These are phyloP conservation scores for Thyatira batis DNA, from an alignment of 2,888 invertebrate genomes.

Conservation along the genomic window DNA sequence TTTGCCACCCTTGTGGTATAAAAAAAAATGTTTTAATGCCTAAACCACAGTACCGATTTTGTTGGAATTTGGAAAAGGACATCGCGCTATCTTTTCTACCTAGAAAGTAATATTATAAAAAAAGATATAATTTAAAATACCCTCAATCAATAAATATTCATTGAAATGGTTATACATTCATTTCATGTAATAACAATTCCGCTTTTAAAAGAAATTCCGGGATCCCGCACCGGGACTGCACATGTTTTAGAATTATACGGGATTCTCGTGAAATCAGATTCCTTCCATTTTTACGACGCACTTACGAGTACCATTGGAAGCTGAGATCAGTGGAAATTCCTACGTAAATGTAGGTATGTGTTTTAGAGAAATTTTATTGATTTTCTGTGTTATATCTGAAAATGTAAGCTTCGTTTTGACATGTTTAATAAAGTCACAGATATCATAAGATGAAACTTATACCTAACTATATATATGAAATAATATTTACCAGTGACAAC, in stretches of 20 bases:
- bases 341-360: conserved; percentile 1
- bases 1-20: no score
- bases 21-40: no score
- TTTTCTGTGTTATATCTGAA: no score
- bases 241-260: conserved; percentile 5
- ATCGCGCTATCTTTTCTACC: no score
- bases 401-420: no score
- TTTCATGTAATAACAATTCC: background rate
- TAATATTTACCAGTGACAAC: no score
- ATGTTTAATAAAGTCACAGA: no score
- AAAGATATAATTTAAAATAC: background rate
- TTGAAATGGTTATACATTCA: background rate
- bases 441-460: no score
- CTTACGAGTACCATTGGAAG: background rate
- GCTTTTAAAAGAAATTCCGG: conserved; percentile 5
- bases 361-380: background rate
- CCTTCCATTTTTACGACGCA: conserved; percentile 4
- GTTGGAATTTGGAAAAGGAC: no score
- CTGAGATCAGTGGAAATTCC: background rate
- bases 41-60: no score
- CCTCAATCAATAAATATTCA: background rate
- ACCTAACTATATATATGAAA: no score
- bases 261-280: conserved; percentile 1
- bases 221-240: conserved; percentile 3
- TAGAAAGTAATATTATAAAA: background rate